Base-by-base conservation (phyloP, 1,140 invertebrate species). In the Drosophila malerkotliana region DNA sequence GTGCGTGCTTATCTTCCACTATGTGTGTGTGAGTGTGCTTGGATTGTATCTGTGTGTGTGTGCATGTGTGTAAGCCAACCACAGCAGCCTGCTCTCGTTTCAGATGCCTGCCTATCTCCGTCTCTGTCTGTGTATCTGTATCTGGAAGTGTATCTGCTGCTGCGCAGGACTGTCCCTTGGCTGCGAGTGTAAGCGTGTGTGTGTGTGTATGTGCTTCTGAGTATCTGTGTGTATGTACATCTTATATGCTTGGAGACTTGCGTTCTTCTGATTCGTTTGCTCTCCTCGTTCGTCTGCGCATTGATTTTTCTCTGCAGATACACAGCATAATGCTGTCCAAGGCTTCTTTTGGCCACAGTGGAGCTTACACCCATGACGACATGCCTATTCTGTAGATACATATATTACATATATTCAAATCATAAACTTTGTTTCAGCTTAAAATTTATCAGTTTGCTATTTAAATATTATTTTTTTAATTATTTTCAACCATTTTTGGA, bases 211-310 rank as follows among this genome's bases (percentile, higher is more conserved):
- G 10, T 21, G 28, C 6, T 4, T 28, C 26, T 47, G 18, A 18
- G n/a, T 77, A 44, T 71, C 30, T 69, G 39, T 64, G 44, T 59
- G 21, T 58, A 63, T 14, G 44, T 59, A 84, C 73, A 81, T 83
- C 80, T 52, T 74, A 75, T 77, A 57, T 75, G 71, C 79, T 66
- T 34, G 75, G 66, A 74, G 71, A 82, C 82, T 88, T 87, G 82
- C 83, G 83, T 87, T 87, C 80, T 76, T 87, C 83, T 87, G 82
- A 87, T 87, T 87, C 82, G 82, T 85, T 87, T 85, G 64, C 82
- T 85, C 77, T 84, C 39, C 58, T 51, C 69, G 64, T 15, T 66
- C 71, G 58, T 67, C 72, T 58, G 74, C 74, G 77, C 81, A 85
- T 85, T 85, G 82, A 87, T 85, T 85, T 85, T 85, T 87, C 77